Conservation (phyloP, 2,113 vertebrate genomes). For the Nibea coibor region DNA sequence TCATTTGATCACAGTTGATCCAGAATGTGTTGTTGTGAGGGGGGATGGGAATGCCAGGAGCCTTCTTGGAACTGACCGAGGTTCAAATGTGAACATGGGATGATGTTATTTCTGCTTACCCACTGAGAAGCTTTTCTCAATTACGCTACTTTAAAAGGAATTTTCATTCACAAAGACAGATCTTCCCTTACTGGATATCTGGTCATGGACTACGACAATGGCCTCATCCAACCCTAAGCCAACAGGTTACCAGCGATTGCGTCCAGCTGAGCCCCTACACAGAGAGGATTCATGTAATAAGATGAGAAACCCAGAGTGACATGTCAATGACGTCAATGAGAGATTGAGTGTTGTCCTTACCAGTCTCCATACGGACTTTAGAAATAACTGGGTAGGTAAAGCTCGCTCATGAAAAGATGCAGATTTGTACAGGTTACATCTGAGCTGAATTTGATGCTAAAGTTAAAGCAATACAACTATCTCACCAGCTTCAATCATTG, state of each 20-base stretch:
- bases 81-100: background rate
- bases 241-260: background rate
- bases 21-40: background rate
- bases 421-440: too few relatives aligned
- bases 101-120: background rate
- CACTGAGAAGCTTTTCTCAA: background rate
- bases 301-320: too few relatives aligned
- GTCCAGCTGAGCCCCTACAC: background rate
- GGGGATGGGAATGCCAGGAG: background rate
- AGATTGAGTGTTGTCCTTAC: background rate
- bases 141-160: background rate
- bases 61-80: background rate
- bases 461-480: background rate
- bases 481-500: background rate
- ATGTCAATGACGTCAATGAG: too few relatives aligned
- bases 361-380: background rate
- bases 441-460: too few relatives aligned
- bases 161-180: background rate
- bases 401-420: too few relatives aligned
- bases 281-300: too few relatives aligned
- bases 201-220: too few relatives aligned
- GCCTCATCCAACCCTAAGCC: background rate
- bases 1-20: conserved; percentile 2
- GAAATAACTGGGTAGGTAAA: background rate
- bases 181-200: background rate